Evolutionary conservation across 2,113 vertebrate species (phyloP), one percentile per base, ranked within the genome.

Genomic region (Lepidothrix coronata): DNA sequence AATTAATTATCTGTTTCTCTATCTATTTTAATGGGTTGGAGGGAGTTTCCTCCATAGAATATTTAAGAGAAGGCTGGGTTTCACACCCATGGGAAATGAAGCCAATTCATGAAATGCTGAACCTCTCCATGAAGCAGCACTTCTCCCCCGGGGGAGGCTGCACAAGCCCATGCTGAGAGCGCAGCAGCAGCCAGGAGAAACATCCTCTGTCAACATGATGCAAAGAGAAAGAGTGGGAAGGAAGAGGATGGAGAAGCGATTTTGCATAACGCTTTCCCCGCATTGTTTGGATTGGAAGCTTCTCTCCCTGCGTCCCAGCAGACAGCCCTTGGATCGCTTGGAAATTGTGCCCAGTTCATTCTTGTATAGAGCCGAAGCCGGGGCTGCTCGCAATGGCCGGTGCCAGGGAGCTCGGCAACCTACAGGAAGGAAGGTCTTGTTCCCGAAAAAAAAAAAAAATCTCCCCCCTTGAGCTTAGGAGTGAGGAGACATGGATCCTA

Each of bases 231-330:
- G 61, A 89, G 72, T 15, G 73, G 31, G 37, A 72, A 95, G 76
- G 72, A 95, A 92, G 21, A 46, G 52, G 72, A 75, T 31, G 66
- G 76, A 70, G 85, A 87, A 87, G 61, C 0, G 1, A 76, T 93
- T 94, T 87, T 95, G 66, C 73, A 94, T 84, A 85, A 71, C 0
- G 0, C 10, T 94, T 85, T 93, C 35, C 46, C 82, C 67, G 59
- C 48, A 93, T 93, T 96, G 86, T 96, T 96, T 96, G 91, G 20
- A 9, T 89, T 97, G 93, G 96, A 96, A 95, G 31, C 44, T 31
- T 86, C 49, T 61, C 63, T 71, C 79, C 48, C 65, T n/a, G 12
- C 33, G 79, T 80, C 85, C 85, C 88, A 86, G 88, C 72, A 67
- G 91, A 97, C 52, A 3, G 83, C 83, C 43, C 72, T 95, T 5